Conservation (phyloP, 2,797 vertebrate genomes). For the Allobates femoralis region DNA sequence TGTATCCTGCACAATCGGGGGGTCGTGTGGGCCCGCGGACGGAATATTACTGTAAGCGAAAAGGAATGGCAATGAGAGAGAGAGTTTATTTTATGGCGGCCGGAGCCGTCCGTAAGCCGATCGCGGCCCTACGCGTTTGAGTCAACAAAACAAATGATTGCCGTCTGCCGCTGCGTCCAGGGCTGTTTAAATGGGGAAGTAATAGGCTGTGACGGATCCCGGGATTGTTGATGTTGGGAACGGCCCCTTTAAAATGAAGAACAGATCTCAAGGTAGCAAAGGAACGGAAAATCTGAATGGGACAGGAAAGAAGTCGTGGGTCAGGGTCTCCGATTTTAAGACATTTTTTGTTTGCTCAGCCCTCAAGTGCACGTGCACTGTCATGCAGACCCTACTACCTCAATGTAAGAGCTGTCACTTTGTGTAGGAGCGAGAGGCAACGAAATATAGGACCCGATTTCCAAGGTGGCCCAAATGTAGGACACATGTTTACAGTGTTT, state of each 20-base stretch:
- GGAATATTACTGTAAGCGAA: slow-evolving; percentile 61
- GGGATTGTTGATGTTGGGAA: background rate
- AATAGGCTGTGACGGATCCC: background rate
- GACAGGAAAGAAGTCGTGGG: background rate
- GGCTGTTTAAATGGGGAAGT: slow-evolving; percentile 6
- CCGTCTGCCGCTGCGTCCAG: slow-evolving; percentile 30
- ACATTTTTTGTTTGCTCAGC: background rate
- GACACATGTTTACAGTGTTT: no score
- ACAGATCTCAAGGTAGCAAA: background rate
- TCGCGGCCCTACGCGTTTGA: slow-evolving; percentile 31
- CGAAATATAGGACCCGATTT: no score
- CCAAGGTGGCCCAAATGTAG: no score
- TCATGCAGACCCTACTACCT: no score
- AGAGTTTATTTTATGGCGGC: slow-evolving; percentile 56
- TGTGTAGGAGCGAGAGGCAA: no score
- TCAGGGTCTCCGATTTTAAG: background rate
- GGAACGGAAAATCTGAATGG: background rate
- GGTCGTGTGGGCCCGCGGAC: background rate
- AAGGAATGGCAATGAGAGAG: slow-evolving; percentile 22
- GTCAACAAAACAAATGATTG: slow-evolving; percentile 41
- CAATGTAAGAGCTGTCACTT: no score
- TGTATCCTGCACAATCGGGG: slow-evolving; percentile 36
- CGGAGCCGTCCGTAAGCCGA: slow-evolving; percentile 36
- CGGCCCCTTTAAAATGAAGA: background rate
- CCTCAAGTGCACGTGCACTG: background rate